A percentile compares a stretch with the other conserved stretches of the same genome.
phyloP scores from a whole-genome alignment of 2,797 vertebrate genomes.

The Poecile montanus region DNA sequence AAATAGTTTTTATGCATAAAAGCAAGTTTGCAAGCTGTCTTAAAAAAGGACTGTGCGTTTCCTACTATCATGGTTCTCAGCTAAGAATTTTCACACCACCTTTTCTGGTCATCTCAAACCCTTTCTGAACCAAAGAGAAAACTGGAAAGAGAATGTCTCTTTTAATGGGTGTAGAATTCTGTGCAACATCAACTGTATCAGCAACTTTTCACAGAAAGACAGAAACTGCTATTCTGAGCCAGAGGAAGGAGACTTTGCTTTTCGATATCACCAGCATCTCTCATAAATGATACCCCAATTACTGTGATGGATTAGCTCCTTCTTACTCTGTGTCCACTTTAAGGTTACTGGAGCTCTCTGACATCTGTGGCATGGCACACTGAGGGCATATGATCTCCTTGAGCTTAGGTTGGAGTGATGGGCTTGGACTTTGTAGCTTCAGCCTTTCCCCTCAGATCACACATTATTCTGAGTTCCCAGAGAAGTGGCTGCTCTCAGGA shows the following conservation, averaged over 20 bases:
- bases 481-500: not conserved
- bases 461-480: not conserved
- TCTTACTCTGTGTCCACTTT: not conserved
- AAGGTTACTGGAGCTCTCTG: not conserved
- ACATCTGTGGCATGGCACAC: not conserved
- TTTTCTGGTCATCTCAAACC: not conserved
- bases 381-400: not conserved
- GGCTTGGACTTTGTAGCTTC: not conserved
- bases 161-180: not conserved
- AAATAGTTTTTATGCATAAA: not conserved
- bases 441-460: not conserved
- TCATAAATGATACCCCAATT: not conserved
- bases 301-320: not conserved
- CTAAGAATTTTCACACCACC: not conserved
- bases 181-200: not conserved
- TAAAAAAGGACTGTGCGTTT: not conserved
- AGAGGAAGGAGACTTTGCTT: not conserved
- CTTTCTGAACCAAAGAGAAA: not conserved
- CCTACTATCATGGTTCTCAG: not conserved
- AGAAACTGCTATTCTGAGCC: not conserved
- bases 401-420: not conserved
- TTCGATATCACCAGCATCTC: not conserved
- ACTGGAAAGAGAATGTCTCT: not conserved
- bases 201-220: not conserved
- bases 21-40: not conserved